phyloP scores from a whole-genome alignment of 2,113 vertebrate species.

The Microcebus tavaratra region DNA sequence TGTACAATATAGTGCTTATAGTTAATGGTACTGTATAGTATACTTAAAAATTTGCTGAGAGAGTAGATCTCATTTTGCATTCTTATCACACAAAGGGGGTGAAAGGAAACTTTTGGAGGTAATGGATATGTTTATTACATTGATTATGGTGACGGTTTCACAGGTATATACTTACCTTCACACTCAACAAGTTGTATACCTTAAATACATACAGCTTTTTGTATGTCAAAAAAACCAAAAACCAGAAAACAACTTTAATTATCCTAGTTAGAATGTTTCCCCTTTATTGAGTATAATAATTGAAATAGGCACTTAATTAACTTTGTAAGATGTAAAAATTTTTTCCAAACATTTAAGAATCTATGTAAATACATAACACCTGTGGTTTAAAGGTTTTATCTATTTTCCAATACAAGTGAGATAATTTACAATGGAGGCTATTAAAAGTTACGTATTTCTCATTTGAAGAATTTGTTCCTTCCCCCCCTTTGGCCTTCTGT shows the following conservation, averaged over 20 bases:
- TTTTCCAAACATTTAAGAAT: not conserved
- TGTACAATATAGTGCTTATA: not conserved
- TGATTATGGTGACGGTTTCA: not conserved
- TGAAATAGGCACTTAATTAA: not conserved
- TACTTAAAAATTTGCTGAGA: not conserved
- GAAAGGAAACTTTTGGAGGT: not conserved
- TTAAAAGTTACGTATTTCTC: constrained; percentile 10
- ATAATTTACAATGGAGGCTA: not conserved
- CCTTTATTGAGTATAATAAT: not conserved
- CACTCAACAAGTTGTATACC: not conserved
- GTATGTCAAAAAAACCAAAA: not conserved
- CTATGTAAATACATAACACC: not conserved
- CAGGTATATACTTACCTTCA: too few relatives aligned
- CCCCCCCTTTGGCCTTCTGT: not conserved
- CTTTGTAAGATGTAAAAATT: not conserved
- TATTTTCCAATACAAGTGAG: not conserved
- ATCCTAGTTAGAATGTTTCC: not conserved
- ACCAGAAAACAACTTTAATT: not conserved
- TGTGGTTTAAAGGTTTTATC: not conserved
- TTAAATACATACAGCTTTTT: not conserved
- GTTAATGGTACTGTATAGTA: not conserved
- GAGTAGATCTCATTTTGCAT: not conserved
- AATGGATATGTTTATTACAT: not conserved
- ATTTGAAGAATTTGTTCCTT: not conserved
- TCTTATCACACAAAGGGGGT: not conserved